Evolutionary conservation across 2,797 vertebrate species (phyloP).

Genomic region (Phyllotis vaccarum): DNA sequence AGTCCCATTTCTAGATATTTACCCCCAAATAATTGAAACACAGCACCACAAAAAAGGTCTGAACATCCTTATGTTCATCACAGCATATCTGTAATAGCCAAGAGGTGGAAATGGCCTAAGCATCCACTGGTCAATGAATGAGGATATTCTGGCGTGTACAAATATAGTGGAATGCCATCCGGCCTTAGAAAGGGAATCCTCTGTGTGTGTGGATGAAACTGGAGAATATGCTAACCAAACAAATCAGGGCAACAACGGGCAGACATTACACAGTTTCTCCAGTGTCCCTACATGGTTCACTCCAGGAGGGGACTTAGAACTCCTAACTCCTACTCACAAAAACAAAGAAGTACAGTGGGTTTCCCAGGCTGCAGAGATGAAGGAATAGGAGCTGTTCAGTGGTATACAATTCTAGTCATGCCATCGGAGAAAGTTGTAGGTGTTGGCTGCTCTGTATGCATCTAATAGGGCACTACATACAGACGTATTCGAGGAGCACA

Average conservation of each 20-base stretch:
- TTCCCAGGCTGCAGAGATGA: neutral
- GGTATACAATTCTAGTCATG: neutral
- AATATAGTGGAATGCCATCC: neutral
- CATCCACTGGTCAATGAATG: neutral
- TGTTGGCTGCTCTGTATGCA: neutral
- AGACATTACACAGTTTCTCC: neutral
- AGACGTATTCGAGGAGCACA: neutral
- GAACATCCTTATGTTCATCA: neutral
- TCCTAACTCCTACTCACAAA: neutral
- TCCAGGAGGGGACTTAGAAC: neutral
- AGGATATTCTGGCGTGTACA: neutral
- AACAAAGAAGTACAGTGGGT: neutral
- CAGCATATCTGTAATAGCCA: neutral
- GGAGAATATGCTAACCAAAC: conserved; percentile 2
- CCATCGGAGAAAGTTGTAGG: neutral
- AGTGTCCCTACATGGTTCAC: neutral
- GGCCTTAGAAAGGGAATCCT: neutral
- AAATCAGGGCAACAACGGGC: neutral
- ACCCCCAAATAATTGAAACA: neutral
- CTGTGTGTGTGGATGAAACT: neutral
- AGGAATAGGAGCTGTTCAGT: neutral
- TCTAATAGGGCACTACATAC: neutral
- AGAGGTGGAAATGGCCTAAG: neutral
- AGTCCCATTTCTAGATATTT: neutral
- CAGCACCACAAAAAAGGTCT: neutral